Percentiles rank a stretch among this genome's conserved stretches.
Evolutionary conservation across 2,888 invertebrate species (phyloP).

Genomic region (Allygus modestus): DNA sequence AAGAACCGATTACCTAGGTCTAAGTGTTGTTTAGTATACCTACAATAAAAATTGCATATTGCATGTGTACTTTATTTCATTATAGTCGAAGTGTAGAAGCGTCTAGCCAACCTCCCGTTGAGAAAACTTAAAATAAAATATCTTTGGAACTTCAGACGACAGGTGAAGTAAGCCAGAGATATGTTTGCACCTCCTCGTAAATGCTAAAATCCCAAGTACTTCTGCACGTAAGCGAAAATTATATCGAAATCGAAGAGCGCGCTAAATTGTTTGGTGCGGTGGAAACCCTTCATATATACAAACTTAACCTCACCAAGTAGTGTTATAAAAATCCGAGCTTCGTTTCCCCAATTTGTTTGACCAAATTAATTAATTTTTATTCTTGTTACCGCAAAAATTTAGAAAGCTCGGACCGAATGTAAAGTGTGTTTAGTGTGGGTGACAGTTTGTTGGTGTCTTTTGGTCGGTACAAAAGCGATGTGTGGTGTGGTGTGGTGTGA

Average conservation of each 20-base stretch:
- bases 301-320: constrained; percentile 46
- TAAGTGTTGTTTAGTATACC: constrained; percentile 27
- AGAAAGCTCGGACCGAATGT: constrained; percentile 4
- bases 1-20: constrained; percentile 56
- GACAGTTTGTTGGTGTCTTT: constrained; percentile 33
- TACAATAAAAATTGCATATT: constrained; percentile 33
- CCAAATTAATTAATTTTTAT: neutral
- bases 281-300: constrained; percentile 42
- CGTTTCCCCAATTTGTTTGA: too few species aligned
- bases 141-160: constrained; percentile 55
- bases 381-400: constrained; percentile 42
- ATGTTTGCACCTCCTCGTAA: constrained; percentile 48
- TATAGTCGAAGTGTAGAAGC: constrained; percentile 57
- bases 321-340: constrained; percentile 24
- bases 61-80: constrained; percentile 13
- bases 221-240: constrained; percentile 58
- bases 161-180: constrained; percentile 56
- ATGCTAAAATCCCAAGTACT: constrained; percentile 42
- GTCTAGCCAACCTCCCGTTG: constrained; percentile 27
- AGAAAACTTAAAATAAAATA: constrained; percentile 27
- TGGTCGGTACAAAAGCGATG: constrained; percentile 17
- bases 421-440: constrained; percentile 3
- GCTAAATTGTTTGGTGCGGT: constrained; percentile 44
- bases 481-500: constrained; percentile 19
- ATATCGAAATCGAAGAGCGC: constrained; percentile 53